phyloP scores from a whole-genome alignment of 2,113 vertebrate genomes.

The Carassius carassius region DNA sequence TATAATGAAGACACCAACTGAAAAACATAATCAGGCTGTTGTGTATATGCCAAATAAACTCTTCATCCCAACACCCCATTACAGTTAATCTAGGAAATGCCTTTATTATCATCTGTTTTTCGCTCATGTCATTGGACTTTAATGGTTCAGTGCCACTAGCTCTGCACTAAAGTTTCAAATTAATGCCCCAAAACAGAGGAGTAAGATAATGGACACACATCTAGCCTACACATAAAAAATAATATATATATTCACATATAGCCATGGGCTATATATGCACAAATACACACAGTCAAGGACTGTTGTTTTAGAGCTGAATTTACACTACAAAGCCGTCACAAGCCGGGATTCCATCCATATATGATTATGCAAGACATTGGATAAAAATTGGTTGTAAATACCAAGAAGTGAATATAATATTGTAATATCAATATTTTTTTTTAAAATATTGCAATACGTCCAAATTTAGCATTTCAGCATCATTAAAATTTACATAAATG shows the following conservation, averaged over 20 bases:
- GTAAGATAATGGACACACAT: background rate
- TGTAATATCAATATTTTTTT: too few species aligned
- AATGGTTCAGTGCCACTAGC: conserved; percentile 15
- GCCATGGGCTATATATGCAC: background rate
- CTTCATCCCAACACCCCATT: background rate
- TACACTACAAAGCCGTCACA: too few species aligned
- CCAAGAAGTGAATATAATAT: too few species aligned
- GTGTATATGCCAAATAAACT: background rate
- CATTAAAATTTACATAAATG: too few species aligned
- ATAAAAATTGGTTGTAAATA: too few species aligned
- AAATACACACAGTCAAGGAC: background rate
- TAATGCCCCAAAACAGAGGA: background rate
- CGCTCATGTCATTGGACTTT: background rate
- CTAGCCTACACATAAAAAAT: background rate
- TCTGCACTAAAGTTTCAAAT: background rate
- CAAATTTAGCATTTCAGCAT: too few species aligned
- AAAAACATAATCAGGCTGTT: background rate
- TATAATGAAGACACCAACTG: conserved; percentile 5
- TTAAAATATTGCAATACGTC: too few species aligned
- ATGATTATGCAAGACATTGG: too few species aligned
- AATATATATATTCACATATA: background rate
- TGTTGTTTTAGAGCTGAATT: background rate
- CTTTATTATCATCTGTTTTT: conserved; percentile 10
- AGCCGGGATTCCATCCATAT: too few species aligned
- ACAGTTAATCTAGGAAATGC: conserved; percentile 4